These are phyloP conservation scores for Scyliorhinus canicula DNA, from an alignment of 2,797 vertebrate genomes.

Conservation along the genomic window DNA sequence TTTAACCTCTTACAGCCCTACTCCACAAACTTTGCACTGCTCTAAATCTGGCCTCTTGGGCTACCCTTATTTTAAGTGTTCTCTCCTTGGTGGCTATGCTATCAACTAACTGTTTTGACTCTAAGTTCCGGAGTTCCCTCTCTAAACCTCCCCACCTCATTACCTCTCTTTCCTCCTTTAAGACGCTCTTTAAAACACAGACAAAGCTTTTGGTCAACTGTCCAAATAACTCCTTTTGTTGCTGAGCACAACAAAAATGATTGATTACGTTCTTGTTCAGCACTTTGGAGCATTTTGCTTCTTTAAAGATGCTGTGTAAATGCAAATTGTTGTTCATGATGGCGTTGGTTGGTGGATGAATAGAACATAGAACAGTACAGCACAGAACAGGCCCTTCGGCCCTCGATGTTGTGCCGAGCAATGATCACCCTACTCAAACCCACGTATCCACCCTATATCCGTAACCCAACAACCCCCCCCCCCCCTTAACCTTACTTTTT, in stretches of 20 bases:
- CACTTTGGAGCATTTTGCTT: not conserved
- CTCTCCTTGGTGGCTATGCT: not conserved
- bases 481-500: too few relatives aligned
- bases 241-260: not conserved
- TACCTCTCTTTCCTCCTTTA: not conserved
- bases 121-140: not conserved
- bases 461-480: too few relatives aligned
- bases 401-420: too few relatives aligned
- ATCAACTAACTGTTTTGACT: not conserved
- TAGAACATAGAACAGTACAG: too few relatives aligned
- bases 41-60: not conserved
- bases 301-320: too few relatives aligned
- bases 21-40: not conserved
- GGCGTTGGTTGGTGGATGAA: too few relatives aligned
- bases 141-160: too few relatives aligned
- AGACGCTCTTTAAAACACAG: not conserved
- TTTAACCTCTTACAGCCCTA: not conserved
- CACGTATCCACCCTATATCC: too few relatives aligned
- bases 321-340: too few relatives aligned
- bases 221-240: not conserved
- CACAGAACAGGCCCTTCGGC: too few relatives aligned
- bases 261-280: too few relatives aligned
- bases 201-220: not conserved
- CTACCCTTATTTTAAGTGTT: not conserved
- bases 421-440: too few relatives aligned